A percentile compares a stretch with the other conserved stretches of the same genome.
These are phyloP conservation scores for Nasonia oneida DNA, from an alignment of 2,888 invertebrate species.

Conservation along the genomic window DNA sequence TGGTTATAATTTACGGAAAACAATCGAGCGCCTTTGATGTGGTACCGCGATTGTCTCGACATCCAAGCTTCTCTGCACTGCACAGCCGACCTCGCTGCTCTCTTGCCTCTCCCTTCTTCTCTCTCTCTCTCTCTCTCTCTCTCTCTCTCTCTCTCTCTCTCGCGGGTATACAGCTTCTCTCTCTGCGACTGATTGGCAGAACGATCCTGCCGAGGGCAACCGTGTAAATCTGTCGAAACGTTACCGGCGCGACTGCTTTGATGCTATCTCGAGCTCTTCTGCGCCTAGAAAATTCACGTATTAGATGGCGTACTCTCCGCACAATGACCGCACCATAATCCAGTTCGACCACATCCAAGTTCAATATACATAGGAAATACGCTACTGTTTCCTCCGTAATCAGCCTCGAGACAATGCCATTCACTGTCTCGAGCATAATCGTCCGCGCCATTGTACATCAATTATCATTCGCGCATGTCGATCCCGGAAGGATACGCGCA, in stretches of 20 bases:
- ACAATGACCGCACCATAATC: slow-evolving; percentile 76
- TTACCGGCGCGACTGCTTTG: slow-evolving; percentile 25
- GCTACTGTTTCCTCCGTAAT: slow-evolving; percentile 55
- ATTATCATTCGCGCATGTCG: background rate
- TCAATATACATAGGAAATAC: slow-evolving; percentile 74
- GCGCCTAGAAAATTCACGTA: background rate
- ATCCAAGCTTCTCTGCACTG: slow-evolving; percentile 35
- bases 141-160: background rate
- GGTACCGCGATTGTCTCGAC: slow-evolving; percentile 71
- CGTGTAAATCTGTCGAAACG: slow-evolving; percentile 41
- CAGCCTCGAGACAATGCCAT: slow-evolving; percentile 67
- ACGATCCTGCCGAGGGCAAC: slow-evolving; percentile 45
- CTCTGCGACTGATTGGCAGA: slow-evolving; percentile 53
- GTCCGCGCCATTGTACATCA: slow-evolving; percentile 21
- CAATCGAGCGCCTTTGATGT: slow-evolving; percentile 78
- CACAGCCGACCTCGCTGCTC: background rate
- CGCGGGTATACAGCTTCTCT: too few relatives aligned
- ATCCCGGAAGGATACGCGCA: slow-evolving; percentile 2
- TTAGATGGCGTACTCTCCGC: slow-evolving; percentile 15
- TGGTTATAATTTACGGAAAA: slow-evolving; percentile 79
- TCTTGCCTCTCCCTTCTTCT: background rate
- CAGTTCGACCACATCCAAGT: slow-evolving; percentile 67
- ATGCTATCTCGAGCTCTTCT: slow-evolving; percentile 7
- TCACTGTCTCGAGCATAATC: slow-evolving; percentile 73
- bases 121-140: background rate